phyloP scores from a whole-genome alignment of 2,113 vertebrate genomes.

The Coryphaenoides rupestris region DNA sequence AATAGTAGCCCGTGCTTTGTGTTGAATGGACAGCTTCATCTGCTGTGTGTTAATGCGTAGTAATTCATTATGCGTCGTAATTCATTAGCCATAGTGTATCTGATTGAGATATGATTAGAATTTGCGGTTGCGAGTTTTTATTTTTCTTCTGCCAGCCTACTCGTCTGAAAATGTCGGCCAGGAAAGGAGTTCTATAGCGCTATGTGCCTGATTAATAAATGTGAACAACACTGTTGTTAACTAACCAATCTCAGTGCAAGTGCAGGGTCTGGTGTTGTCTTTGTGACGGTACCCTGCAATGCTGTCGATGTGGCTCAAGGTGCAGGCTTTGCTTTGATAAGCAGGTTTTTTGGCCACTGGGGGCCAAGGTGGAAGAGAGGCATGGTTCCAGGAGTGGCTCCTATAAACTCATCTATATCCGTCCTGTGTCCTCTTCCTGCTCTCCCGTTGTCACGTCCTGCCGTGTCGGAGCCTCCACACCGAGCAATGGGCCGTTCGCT shows the following conservation, averaged over 20 bases:
- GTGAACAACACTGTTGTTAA: too few relatives aligned
- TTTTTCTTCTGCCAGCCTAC: conserved; percentile 14
- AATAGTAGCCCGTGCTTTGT: too few relatives aligned
- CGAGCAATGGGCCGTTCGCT: conserved; percentile 19
- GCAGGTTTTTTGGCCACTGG: conserved; percentile 35
- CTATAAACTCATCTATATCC: conserved; percentile 58
- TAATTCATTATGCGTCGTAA: too few relatives aligned
- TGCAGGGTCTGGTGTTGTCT: too few relatives aligned
- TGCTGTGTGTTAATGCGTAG: too few relatives aligned
- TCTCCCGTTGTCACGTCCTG: conserved; percentile 62
- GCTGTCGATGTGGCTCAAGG: conserved; percentile 14
- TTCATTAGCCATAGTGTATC: conserved; percentile 51
- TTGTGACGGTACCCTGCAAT: too few relatives aligned
- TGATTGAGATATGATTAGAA: conserved; percentile 54
- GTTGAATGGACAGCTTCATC: too few relatives aligned
- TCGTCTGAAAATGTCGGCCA: conserved; percentile 7
- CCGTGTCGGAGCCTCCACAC: conserved; percentile 52
- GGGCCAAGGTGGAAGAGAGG: conserved; percentile 46
- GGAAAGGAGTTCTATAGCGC: not conserved
- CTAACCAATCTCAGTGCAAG: too few relatives aligned
- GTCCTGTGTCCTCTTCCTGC: conserved; percentile 65
- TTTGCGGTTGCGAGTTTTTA: conserved; percentile 20
- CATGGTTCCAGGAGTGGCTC: conserved; percentile 46
- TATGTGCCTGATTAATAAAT: too few relatives aligned
- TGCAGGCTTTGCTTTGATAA: conserved; percentile 46